Evolutionary conservation across 2,113 vertebrate genomes (phyloP).

Genomic region (Orthonyx spaldingii): DNA sequence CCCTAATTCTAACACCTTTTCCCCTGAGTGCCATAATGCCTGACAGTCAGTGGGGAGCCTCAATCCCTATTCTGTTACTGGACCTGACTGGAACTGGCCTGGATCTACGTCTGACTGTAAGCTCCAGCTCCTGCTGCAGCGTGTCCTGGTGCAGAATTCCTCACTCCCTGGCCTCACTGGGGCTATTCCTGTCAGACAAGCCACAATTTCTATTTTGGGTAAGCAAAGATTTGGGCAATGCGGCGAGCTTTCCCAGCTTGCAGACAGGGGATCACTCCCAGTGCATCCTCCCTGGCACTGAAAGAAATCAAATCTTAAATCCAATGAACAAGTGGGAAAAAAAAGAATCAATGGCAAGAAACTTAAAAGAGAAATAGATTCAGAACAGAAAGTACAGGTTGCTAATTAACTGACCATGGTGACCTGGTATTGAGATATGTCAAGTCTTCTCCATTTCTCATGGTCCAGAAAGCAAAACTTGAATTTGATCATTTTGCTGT

Average conservation of each 20-base stretch:
- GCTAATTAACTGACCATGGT: neutral
- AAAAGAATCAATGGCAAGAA: neutral
- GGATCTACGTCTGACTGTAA: fast-evolving
- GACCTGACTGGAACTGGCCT: neutral
- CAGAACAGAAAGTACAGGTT: neutral
- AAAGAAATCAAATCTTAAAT: neutral
- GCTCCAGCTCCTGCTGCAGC: neutral
- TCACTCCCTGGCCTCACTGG: fast-evolving
- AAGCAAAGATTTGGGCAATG: neutral
- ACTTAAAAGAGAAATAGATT: neutral
- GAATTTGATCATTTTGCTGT: neutral
- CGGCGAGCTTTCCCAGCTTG: neutral
- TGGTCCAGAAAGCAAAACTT: neutral
- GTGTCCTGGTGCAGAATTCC: fast-evolving
- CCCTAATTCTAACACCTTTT: neutral
- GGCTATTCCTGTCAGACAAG: slow-evolving; percentile 22
- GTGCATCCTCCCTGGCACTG: neutral
- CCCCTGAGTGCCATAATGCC: neutral
- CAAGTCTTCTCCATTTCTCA: neutral
- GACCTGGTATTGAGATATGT: neutral
- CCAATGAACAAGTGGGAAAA: neutral
- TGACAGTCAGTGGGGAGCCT: neutral
- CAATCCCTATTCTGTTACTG: neutral
- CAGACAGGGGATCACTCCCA: no score
- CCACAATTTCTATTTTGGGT: neutral